Evolutionary conservation across 2,797 vertebrate genomes (phyloP).

Genomic region (Pygocentrus nattereri): DNA sequence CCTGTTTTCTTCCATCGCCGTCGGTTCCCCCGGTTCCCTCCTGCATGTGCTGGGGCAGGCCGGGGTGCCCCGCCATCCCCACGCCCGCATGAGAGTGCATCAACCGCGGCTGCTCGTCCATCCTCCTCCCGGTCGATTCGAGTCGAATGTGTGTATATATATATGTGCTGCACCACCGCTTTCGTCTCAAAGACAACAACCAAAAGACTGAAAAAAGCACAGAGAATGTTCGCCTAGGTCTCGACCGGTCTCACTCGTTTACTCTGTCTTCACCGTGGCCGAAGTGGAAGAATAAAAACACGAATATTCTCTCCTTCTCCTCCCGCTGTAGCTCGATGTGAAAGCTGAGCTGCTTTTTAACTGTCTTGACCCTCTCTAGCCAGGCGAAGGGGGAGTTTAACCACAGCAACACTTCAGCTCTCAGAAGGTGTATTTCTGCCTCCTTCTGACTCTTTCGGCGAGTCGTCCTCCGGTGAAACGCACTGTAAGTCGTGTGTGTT

Average conservation of each 20-base stretch:
- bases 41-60: constrained; percentile 94
- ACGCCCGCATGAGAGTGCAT: constrained; percentile 93
- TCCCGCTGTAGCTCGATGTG: constrained; percentile 75
- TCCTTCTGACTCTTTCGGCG: not conserved
- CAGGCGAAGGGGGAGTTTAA: constrained; percentile 51
- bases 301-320: constrained; percentile 65
- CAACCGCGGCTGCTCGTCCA: constrained; percentile 96
- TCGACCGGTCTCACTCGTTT: constrained; percentile 54
- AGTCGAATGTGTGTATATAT: not conserved
- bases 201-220: constrained; percentile 64
- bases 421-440: not conserved
- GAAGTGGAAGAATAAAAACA: constrained; percentile 59
- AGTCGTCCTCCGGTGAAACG: not conserved
- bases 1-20: constrained; percentile 93
- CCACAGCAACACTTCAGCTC: constrained; percentile 45
- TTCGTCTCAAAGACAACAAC: constrained; percentile 60
- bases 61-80: constrained; percentile 94
- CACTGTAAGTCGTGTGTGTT: constrained; percentile 28
- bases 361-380: constrained; percentile 74
- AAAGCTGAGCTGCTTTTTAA: constrained; percentile 78
- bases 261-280: constrained; percentile 39
- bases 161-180: constrained; percentile 39
- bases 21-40: constrained; percentile 80
- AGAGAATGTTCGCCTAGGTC: constrained; percentile 69
- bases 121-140: constrained; percentile 59